These are phyloP conservation scores for Nomada goodeniana DNA, from an alignment of 2,888 invertebrate genomes.

Conservation along the genomic window DNA sequence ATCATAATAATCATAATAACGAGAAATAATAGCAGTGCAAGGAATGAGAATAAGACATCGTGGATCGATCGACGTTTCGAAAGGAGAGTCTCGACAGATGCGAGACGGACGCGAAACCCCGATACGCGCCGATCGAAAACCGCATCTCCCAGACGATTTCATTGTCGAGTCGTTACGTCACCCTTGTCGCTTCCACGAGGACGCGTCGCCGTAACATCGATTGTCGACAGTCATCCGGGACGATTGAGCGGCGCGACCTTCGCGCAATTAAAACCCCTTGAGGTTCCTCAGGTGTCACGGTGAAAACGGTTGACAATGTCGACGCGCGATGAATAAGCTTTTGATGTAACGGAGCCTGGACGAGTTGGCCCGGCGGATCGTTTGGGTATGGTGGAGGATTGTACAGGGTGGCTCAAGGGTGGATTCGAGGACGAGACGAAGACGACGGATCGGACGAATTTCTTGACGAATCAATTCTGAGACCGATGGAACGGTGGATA, in stretches of 20 bases:
- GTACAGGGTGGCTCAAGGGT: constrained; percentile 15
- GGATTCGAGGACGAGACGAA: background rate
- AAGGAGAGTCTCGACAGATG: constrained; percentile 56
- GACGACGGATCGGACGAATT: background rate
- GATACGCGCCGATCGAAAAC: constrained; percentile 37
- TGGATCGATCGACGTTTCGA: constrained; percentile 53
- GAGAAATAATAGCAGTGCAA: constrained; percentile 24
- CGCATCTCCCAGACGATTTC: constrained; percentile 51
- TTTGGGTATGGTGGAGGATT: background rate
- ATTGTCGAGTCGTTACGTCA: constrained; percentile 79
- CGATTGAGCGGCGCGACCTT: constrained; percentile 79
- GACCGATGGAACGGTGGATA: background rate
- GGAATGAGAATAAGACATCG: constrained; percentile 55
- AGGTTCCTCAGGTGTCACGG: constrained; percentile 66
- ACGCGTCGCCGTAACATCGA: constrained; percentile 70
- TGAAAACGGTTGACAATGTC: constrained; percentile 73
- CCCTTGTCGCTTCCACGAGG: constrained; percentile 72
- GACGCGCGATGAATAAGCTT: constrained; percentile 65
- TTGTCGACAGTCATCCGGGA: constrained; percentile 76
- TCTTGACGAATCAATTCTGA: background rate
- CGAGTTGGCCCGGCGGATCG: constrained; percentile 34
- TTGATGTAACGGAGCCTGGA: constrained; percentile 66
- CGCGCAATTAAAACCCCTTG: constrained; percentile 80
- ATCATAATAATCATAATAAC: background rate
- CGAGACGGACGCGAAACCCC: constrained; percentile 52